Evolutionary conservation across 2,113 vertebrate species (phyloP).

Genomic region (Centrocercus urophasianus): DNA sequence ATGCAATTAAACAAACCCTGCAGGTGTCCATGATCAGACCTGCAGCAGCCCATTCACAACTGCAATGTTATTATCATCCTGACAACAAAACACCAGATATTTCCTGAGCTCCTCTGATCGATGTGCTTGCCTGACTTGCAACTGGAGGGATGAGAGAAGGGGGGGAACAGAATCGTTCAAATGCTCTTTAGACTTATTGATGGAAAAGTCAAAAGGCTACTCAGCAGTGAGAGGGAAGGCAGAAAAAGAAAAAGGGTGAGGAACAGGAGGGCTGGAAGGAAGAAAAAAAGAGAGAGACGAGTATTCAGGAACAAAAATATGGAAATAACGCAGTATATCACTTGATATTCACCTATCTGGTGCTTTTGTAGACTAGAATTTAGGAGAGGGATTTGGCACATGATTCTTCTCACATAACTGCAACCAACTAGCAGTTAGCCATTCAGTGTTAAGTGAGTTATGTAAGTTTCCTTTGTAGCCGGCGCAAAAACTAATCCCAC

Average conservation of each 20-base stretch:
- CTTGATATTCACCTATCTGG: not conserved
- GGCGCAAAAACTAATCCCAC: not conserved
- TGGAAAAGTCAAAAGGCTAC: constrained; percentile 57
- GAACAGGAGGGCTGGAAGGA: not conserved
- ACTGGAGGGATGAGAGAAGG: constrained; percentile 37
- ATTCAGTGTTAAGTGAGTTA: not conserved
- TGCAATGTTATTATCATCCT: constrained; percentile 73
- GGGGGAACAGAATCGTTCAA: constrained; percentile 7
- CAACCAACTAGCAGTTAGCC: not conserved
- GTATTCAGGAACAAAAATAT: not conserved
- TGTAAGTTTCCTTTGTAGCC: not conserved
- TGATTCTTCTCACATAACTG: not conserved
- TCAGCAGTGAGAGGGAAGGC: constrained; percentile 40
- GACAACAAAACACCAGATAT: constrained; percentile 74
- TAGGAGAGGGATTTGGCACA: not conserved
- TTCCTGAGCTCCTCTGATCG: constrained; percentile 71
- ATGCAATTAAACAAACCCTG: constrained; percentile 76
- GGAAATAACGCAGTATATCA: not conserved
- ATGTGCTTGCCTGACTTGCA: constrained; percentile 64
- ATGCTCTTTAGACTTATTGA: constrained; percentile 64
- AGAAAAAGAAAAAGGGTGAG: constrained; percentile 10
- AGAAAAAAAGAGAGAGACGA: not conserved
- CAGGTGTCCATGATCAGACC: constrained; percentile 72
- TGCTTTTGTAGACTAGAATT: not conserved
- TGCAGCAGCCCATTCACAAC: constrained; percentile 75